Evolutionary conservation across 2,797 vertebrate species (phyloP).

Genomic region (Astyanax mexicanus): DNA sequence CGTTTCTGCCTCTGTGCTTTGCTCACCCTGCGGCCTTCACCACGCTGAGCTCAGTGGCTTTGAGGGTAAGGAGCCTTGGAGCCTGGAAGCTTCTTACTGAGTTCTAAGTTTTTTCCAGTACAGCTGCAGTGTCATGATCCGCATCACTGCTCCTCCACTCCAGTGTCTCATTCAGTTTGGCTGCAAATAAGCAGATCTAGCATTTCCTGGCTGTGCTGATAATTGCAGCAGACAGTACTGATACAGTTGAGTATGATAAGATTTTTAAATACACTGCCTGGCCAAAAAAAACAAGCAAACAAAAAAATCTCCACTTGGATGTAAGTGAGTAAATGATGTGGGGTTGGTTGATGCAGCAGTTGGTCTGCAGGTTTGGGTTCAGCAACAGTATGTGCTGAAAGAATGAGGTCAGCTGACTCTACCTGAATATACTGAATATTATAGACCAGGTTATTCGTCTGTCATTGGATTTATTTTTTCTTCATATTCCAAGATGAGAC

Average conservation of each 20-base stretch:
- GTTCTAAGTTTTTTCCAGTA: background rate
- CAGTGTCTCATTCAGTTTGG: background rate
- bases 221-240: background rate
- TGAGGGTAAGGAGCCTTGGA: slow-evolving; percentile 9
- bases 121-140: background rate
- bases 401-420: too few species aligned
- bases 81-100: slow-evolving; percentile 6
- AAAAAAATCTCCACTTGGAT: too few species aligned
- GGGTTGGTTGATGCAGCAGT: too few species aligned
- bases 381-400: too few species aligned
- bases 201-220: background rate
- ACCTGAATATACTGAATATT: too few species aligned
- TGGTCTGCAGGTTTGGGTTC: too few species aligned
- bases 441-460: too few species aligned
- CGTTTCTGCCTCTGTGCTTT: slow-evolving; percentile 9
- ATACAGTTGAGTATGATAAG: background rate
- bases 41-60: slow-evolving; percentile 25
- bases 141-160: background rate
- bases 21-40: slow-evolving; percentile 9
- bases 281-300: too few species aligned
- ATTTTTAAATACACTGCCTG: too few species aligned
- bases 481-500: too few species aligned
- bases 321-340: too few species aligned
- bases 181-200: background rate
- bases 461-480: too few species aligned